Evolutionary conservation across 2,113 vertebrate species (phyloP), one percentile per base, ranked within the genome.

Genomic region (Crotalus viridis): DNA sequence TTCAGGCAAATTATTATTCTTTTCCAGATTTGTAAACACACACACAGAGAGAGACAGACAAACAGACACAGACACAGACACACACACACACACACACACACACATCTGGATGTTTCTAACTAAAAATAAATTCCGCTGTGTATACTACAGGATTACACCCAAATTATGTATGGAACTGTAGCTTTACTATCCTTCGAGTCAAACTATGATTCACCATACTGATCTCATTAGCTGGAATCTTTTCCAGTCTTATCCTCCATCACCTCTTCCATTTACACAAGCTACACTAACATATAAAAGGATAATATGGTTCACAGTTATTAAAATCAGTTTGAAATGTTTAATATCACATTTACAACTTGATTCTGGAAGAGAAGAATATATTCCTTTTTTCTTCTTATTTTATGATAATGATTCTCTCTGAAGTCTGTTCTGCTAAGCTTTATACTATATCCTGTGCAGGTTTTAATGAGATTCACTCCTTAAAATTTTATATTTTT

Each of bases 271-370:
- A 61, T 15, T 19, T 85, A 89, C 90, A 19, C 10, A 88, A 64
- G 2, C 10, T 28, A 28, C 89, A 22, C 89, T 48, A 87, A 90
- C 54, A 19, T 19, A 87, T 43, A 15, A 85, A 1, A 12, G 87
- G 59, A 28, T 93, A 87, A 89, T 91, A 7, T 2, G 0, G 1
- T 0, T 89, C 92, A 88, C 26, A 90, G 64, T 88, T 87, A 19
- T 91, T 48, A 93, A 90, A 85, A 90, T 24, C 5, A 48, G 2
- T 93, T 92, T 89, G 43, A 90, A 94, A 92, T 3, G 0, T 48
- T 90, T 94, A 93, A 85, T 3, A 24, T 17, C 57, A 59, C 86
- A 2, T 8, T 94, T 92, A 93, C 46, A 90, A 61, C 12, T 94
- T 21, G 33, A 89, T 10, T 21, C 88, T 90, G 43, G 3, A 87